phyloP scores from a whole-genome alignment of 1,140 invertebrate genomes.

The Vollenhovia emeryi region DNA sequence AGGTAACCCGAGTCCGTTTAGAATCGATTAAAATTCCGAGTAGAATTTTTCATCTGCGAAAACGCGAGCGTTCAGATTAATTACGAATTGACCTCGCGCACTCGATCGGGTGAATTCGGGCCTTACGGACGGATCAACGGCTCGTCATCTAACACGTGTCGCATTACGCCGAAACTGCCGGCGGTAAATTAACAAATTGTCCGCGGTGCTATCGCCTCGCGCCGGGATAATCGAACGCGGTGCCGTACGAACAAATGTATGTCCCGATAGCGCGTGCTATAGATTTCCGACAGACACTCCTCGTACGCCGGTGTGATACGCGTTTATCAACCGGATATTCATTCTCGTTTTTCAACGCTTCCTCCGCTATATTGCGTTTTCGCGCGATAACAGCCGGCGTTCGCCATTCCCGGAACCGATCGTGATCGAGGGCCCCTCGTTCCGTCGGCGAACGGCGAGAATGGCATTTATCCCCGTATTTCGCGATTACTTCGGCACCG shows the following conservation, averaged over 20 bases:
- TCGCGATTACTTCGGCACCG: constrained; percentile 7
- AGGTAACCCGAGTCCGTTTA: neutral
- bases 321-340: constrained; percentile 62
- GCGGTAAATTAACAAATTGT: constrained; percentile 36
- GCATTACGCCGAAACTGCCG: constrained; percentile 5
- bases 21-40: constrained; percentile 13
- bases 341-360: constrained; percentile 53
- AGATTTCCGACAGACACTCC: neutral
- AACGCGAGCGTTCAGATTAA: neutral
- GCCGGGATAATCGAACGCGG: constrained; percentile 41
- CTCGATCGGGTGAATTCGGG: neutral
- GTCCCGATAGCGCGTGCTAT: constrained; percentile 62
- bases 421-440: constrained; percentile 28
- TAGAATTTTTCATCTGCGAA: neutral
- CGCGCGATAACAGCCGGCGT: constrained; percentile 36
- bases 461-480: neutral
- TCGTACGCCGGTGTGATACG: neutral
- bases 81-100: neutral
- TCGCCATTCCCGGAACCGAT: constrained; percentile 43
- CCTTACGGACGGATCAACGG: neutral
- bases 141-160: neutral
- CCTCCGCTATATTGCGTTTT: neutral
- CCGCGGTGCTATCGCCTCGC: constrained; percentile 35
- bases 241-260: constrained; percentile 2
- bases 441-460: neutral